These are phyloP conservation scores for Taeniopygia guttata DNA, from an alignment of 2,797 vertebrate species.

Conservation along the genomic window DNA sequence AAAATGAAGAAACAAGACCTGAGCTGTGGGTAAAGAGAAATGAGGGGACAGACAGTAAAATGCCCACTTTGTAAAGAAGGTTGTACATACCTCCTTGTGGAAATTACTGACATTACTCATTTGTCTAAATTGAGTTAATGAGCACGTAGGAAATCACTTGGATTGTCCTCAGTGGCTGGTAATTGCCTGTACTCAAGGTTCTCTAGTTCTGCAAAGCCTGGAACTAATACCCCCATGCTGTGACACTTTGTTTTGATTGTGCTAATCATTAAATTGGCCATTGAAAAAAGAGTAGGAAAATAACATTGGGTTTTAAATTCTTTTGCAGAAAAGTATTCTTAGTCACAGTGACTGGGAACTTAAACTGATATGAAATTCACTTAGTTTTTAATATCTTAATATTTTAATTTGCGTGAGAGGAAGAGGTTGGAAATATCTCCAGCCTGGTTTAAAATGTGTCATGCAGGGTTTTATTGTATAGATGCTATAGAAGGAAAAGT, in stretches of 20 bases:
- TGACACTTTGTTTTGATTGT: constrained; percentile 2
- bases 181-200: constrained; percentile 30
- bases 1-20: background rate
- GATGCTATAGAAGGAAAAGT: background rate
- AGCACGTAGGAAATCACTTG: background rate
- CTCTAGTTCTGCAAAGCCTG: background rate
- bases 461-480: background rate
- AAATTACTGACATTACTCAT: constrained; percentile 18
- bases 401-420: background rate
- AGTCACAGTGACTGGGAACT: background rate
- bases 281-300: background rate
- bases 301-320: background rate
- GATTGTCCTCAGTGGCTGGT: background rate
- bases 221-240: background rate
- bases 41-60: background rate
- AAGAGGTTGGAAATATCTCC: background rate
- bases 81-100: background rate
- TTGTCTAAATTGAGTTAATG: constrained; percentile 37
- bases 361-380: background rate
- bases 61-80: background rate
- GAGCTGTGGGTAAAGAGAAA: background rate
- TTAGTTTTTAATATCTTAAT: background rate
- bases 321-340: background rate
- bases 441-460: background rate
- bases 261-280: background rate